phyloP scores from a whole-genome alignment of 2,888 invertebrate species.

The Eupithecia tripunctaria region DNA sequence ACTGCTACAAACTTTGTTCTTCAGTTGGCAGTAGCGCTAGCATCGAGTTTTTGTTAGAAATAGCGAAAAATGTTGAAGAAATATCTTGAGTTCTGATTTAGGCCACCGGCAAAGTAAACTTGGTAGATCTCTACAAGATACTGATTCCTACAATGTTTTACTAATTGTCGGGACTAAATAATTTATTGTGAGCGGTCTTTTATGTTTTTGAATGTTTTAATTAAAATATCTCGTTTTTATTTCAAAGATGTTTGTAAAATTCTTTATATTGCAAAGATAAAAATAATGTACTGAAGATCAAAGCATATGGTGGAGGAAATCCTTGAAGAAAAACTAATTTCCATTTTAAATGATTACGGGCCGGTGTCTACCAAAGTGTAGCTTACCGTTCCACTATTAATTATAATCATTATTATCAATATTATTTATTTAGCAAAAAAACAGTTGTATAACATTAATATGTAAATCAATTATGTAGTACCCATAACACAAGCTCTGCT shows the following conservation, averaged over 20 bases:
- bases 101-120: background rate
- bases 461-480: no score
- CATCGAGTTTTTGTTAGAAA: background rate
- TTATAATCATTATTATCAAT: no score
- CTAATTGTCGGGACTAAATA: background rate
- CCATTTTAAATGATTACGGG: background rate
- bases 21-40: background rate
- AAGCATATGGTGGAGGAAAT: background rate
- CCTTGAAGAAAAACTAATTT: background rate
- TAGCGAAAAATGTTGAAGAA: background rate
- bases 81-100: background rate
- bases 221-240: background rate
- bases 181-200: background rate
- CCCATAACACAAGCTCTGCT: no score
- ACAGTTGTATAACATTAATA: no score
- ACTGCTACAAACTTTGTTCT: background rate
- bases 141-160: background rate
- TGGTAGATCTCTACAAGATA: background rate
- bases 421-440: no score
- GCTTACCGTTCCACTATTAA: no score
- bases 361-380: no score
- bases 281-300: constrained; percentile 1
- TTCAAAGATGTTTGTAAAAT: background rate
- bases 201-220: background rate
- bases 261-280: background rate